Evolutionary conservation across 2,797 vertebrate genomes (phyloP).

Genomic region (Pampus argenteus): DNA sequence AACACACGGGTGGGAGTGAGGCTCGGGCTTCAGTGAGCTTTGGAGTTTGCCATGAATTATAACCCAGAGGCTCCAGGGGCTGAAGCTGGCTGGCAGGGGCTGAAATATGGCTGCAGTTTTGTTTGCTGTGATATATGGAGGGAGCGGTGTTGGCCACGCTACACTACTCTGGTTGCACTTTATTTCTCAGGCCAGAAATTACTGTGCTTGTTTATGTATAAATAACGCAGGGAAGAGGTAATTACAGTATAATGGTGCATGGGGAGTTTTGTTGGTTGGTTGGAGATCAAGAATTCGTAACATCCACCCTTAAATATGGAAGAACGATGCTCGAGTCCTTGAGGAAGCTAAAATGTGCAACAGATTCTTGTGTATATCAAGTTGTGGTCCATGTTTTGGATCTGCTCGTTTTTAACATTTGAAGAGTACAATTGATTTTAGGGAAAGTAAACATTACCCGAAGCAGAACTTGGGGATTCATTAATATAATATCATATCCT

Average conservation of each 20-base stretch:
- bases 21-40: slow-evolving; percentile 57
- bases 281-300: slow-evolving; percentile 59
- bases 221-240: slow-evolving; percentile 65
- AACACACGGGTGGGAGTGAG: slow-evolving; percentile 37
- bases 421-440: slow-evolving; percentile 14
- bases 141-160: slow-evolving; percentile 51
- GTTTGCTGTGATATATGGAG: slow-evolving; percentile 75
- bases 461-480: background rate
- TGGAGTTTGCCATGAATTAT: slow-evolving; percentile 74
- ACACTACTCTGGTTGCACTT: slow-evolving; percentile 69
- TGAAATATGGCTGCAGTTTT: slow-evolving; percentile 78
- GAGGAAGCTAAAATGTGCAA: slow-evolving; percentile 26
- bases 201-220: slow-evolving; percentile 74
- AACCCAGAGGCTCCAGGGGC: slow-evolving; percentile 54
- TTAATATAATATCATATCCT: too few relatives aligned
- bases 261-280: slow-evolving; percentile 55
- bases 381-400: background rate
- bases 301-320: slow-evolving; percentile 51
- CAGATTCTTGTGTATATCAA: slow-evolving; percentile 6
- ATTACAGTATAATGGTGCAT: slow-evolving; percentile 74
- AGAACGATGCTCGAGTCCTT: background rate
- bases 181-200: slow-evolving; percentile 74
- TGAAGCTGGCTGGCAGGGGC: slow-evolving; percentile 57
- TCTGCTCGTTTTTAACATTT: slow-evolving; percentile 20
- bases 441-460: background rate